Evolutionary conservation across 2,797 vertebrate species (phyloP), one percentile per base, ranked within the genome.

Genomic region (Pachyuromys duprasi): DNA sequence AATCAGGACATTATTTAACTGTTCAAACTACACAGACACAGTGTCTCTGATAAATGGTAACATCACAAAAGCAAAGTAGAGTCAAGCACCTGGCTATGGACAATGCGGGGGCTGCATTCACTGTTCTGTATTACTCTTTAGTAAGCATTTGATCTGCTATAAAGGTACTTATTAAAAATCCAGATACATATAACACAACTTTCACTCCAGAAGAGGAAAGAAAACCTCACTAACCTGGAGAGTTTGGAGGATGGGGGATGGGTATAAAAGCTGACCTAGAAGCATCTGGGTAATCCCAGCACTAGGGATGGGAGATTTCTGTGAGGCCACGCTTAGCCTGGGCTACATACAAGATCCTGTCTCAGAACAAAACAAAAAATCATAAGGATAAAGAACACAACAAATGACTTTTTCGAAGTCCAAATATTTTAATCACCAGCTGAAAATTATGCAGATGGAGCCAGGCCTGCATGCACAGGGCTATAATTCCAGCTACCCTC

Each of bases 11-110:
- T 33, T 24, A 75, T 78, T 89, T 91, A 89, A 55, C 45, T 24
- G 24, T 87, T 76, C 63, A 93, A 87, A 57, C 1, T 17, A 57
- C 3, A 39, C 18, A 49, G 53, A 86, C 33, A 72, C 45, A 42
- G 3, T 62, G 42, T 65, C 42, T 91, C 78, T 42, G 20, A 86
- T n/a, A 53, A 93, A 91, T 22, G 65, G 69, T 70, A 93, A 93
- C 65, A n/a, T 82, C 28, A 79, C 57, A 53, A 65, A 75, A 86
- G 26, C 31, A 78, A 86, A 60, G 42, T 26, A 11, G 8, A 57
- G 13, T 20, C 20, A 89, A 74, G 65, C 13, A 33, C 1, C 3
- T 14, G 11, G 24, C 42, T 31, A 39, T 8, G 17, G 45, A 33
- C 18, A 31, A 5, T 17, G 3, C 24, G 72, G 63, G 49, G 13